Evolutionary conservation across 92 coral and sea anemone species (phyloP).

Genomic region (Phenganax stokvisi): DNA sequence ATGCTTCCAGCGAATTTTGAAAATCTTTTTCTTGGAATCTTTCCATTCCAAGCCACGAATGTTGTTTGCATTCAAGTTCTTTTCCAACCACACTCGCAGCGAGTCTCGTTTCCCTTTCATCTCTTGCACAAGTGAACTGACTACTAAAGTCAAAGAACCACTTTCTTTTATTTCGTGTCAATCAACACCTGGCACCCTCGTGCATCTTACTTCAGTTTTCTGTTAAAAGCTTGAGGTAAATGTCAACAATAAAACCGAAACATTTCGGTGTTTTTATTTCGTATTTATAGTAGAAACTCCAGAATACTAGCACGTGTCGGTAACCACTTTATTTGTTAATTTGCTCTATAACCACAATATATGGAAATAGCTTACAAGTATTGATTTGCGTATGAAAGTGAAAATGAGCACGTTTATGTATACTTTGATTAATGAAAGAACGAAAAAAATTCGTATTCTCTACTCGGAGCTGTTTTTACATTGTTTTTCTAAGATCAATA

Average conservation of each 20-base stretch:
- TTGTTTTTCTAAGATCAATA: conserved; percentile 25
- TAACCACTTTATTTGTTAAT: conserved; percentile 24
- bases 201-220: conserved; percentile 15
- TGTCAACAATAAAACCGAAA: conserved; percentile 42
- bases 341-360: conserved; percentile 5
- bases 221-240: conserved; percentile 18
- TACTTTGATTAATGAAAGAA: not conserved
- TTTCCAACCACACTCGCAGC: conserved; percentile 89
- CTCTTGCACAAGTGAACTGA: not conserved
- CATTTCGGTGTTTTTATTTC: conserved; percentile 31
- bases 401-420: not conserved
- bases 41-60: conserved; percentile 85
- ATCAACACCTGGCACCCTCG: conserved; percentile 45
- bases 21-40: conserved; percentile 60
- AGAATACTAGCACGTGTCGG: conserved; percentile 9
- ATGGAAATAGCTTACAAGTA: not conserved
- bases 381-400: conserved; percentile 8
- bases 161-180: conserved; percentile 21
- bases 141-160: not conserved
- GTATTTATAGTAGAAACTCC: not conserved
- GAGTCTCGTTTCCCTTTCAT: conserved; percentile 37
- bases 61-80: conserved; percentile 52
- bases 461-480: not conserved
- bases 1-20: conserved; percentile 95
- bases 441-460: not conserved